Evolutionary conservation across 2,113 vertebrate species (phyloP), one percentile per base, ranked within the genome.

Genomic region (Takifugu flavidus): DNA sequence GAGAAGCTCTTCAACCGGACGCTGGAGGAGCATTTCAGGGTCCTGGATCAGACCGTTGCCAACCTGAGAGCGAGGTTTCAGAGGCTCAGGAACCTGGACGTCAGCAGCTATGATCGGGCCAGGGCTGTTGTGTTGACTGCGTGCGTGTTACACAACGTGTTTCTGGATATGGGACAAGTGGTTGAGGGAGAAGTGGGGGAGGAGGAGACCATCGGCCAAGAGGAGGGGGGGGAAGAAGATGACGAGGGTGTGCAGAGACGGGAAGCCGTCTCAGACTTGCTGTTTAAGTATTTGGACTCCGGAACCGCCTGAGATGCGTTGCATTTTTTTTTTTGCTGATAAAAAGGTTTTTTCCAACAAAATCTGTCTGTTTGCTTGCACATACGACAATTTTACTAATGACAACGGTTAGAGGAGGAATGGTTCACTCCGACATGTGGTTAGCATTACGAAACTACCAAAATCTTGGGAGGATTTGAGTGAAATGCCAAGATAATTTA

Each of bases 61-160:
- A 56, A 77, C 28, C 81, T 91, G 55, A 90, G 70, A 62, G 61
- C 82, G 44, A 70, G 87, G 14, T 90, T 91, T 55, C 78, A 73
- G 8, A 85, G 89, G 52, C 82, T 91, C 43, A 31, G 26, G 5
- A 89, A 86, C 57, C 66, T 91, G 67, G 90, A 91, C 57, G 86
- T 89, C 26, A 89, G 87, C 29, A 89, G 79, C 67, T 82, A 72
- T 2, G 80, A 87, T 4, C 80, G 86, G 62, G 89, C 89, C 15
- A 71, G 63, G 51, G 82, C 80, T 1, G 85, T 89, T 4, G 89
- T 87, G n/a, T 53, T 88, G 56, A 87, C 88, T 0, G 82, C 84
- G 49, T 92, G 91, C 39, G 72, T 90, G 44, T 66, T 92, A 42
- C 88, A 91, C 74, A 91, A 90, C 13, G 77, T 86, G 28, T 81